Evolutionary conservation across 2,797 vertebrate genomes (phyloP).

Genomic region (Prionace glauca): DNA sequence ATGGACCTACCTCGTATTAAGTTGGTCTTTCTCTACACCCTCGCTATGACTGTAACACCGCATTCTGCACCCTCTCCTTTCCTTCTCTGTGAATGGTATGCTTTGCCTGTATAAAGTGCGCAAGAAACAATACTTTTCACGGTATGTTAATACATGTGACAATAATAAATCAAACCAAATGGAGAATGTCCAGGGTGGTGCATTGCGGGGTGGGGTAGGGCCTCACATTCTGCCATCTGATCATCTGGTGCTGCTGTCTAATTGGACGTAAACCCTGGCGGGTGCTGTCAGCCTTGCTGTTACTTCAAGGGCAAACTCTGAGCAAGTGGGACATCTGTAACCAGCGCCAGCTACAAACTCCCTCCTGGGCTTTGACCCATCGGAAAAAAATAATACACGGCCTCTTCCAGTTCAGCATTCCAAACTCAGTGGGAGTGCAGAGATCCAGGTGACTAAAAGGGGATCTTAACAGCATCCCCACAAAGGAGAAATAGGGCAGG

Average conservation of each 20-base stretch:
- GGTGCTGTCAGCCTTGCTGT: neutral
- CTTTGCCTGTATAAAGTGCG: too few species aligned
- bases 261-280: neutral
- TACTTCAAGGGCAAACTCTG: neutral
- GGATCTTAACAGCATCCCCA: neutral
- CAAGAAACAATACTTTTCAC: too few species aligned
- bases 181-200: neutral
- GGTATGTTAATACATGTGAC: too few species aligned
- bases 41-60: too few species aligned
- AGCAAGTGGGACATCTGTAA: neutral
- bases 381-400: neutral
- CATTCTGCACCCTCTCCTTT: too few species aligned
- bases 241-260: neutral
- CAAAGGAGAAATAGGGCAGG: neutral
- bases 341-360: neutral
- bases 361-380: neutral
- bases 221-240: neutral
- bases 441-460: neutral
- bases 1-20: too few species aligned
- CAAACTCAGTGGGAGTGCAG: neutral
- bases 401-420: neutral
- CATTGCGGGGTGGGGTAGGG: too few species aligned
- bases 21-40: too few species aligned
- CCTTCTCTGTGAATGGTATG: too few species aligned
- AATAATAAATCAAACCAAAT: too few species aligned